These are phyloP conservation scores for Coreoperca whiteheadi DNA, from an alignment of 2,113 vertebrate species.

Conservation along the genomic window DNA sequence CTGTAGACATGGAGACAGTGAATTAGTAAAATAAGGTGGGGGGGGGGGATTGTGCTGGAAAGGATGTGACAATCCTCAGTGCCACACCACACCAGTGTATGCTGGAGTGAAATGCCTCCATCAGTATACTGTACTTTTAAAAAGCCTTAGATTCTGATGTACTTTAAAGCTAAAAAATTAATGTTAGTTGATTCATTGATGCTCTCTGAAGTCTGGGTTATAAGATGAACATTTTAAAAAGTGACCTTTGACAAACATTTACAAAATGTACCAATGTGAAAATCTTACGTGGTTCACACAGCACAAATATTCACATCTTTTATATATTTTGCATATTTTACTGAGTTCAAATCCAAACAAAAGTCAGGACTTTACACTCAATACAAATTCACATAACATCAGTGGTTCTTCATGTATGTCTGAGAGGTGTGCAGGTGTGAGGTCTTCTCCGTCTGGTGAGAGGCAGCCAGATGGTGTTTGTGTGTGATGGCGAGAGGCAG, in stretches of 20 bases:
- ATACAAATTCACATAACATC: background rate
- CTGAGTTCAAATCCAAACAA: background rate
- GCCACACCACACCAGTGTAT: background rate
- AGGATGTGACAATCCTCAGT: background rate
- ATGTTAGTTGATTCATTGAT: background rate
- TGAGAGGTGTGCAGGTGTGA: conserved; percentile 75
- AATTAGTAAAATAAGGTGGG: background rate
- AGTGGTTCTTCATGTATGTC: conserved; percentile 24
- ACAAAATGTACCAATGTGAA: background rate
- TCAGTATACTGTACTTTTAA: background rate
- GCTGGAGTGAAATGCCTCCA: background rate
- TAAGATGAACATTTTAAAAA: too few relatives aligned
- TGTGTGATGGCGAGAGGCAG: conserved; percentile 77
- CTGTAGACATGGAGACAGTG: background rate
- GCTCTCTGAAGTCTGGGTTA: background rate
- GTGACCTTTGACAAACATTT: background rate
- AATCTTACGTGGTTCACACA: background rate
- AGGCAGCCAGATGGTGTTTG: conserved; percentile 80
- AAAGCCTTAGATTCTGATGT: background rate
- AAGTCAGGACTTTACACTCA: background rate
- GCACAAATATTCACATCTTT: background rate
- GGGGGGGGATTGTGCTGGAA: background rate
- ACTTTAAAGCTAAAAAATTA: background rate
- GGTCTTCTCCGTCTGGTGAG: conserved; percentile 60
- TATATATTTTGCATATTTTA: background rate